Percentiles rank a stretch among this genome's conserved stretches.
Evolutionary conservation across 2,113 vertebrate species (phyloP).

Genomic region (Anas platyrhynchos): DNA sequence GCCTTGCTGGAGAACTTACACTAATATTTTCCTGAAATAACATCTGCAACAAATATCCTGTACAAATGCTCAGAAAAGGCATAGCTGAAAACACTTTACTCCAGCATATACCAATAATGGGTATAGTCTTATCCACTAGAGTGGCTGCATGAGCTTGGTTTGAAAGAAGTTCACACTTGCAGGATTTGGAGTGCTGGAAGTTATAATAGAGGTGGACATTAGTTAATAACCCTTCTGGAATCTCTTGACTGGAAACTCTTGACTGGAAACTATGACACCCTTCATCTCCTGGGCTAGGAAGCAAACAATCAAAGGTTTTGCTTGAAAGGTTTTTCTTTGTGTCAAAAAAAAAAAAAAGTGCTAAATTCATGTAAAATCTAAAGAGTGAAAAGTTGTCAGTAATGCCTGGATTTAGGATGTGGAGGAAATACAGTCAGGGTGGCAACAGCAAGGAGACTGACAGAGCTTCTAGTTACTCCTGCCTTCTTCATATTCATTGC

Average conservation of each 20-base stretch:
- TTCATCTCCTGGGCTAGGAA: background rate
- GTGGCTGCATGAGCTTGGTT: background rate
- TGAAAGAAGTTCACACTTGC: background rate
- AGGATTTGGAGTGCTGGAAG: background rate
- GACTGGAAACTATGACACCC: background rate
- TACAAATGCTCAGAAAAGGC: background rate
- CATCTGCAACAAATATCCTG: background rate
- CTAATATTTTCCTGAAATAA: background rate
- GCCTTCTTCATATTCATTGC: background rate
- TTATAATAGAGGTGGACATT: background rate
- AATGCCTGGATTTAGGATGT: background rate
- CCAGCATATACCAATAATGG: background rate
- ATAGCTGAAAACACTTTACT: background rate
- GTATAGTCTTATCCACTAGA: background rate
- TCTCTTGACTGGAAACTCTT: background rate
- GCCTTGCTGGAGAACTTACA: background rate
- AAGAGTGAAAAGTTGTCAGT: background rate
- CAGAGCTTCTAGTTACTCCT: background rate
- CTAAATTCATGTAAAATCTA: background rate
- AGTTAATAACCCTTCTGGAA: slow-evolving; percentile 11
- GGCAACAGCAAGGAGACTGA: background rate
- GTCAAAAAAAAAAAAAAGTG: background rate
- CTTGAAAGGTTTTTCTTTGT: slow-evolving; percentile 12
- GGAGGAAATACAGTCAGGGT: background rate
- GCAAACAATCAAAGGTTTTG: background rate